Conservation (phyloP, 2,113 vertebrate species). For the Aptenodytes forsteri region DNA sequence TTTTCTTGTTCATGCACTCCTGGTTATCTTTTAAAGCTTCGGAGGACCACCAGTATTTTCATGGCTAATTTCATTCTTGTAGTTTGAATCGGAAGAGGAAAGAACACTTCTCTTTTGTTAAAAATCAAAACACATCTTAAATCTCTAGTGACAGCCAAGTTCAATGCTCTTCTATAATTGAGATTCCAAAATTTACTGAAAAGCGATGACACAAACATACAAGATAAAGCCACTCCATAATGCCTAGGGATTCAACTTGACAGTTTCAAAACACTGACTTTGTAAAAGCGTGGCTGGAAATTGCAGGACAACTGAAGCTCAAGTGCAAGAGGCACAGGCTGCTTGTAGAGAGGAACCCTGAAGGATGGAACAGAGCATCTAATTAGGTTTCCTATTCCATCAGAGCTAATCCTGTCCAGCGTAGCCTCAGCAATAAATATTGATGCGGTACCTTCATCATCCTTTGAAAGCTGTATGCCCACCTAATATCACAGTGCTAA, state of each 20-base stretch:
- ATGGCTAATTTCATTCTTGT: background rate
- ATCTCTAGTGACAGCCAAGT: background rate
- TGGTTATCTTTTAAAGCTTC: background rate
- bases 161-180: background rate
- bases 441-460: background rate
- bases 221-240: background rate
- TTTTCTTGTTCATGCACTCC: background rate
- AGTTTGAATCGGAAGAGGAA: background rate
- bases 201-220: conserved; percentile 11
- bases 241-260: background rate
- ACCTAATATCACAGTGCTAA: background rate
- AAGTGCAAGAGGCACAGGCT: background rate
- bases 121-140: background rate
- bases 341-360: background rate
- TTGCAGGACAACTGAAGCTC: background rate
- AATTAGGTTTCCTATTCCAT: background rate
- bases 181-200: background rate
- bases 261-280: background rate
- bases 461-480: background rate
- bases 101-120: background rate
- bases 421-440: conserved; percentile 1
- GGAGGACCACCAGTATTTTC: background rate
- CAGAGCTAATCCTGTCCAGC: background rate
- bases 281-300: background rate
- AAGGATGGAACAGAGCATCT: background rate